Evolutionary conservation across 2,113 vertebrate species (phyloP).

Genomic region (Myrmecophaga tridactyla): DNA sequence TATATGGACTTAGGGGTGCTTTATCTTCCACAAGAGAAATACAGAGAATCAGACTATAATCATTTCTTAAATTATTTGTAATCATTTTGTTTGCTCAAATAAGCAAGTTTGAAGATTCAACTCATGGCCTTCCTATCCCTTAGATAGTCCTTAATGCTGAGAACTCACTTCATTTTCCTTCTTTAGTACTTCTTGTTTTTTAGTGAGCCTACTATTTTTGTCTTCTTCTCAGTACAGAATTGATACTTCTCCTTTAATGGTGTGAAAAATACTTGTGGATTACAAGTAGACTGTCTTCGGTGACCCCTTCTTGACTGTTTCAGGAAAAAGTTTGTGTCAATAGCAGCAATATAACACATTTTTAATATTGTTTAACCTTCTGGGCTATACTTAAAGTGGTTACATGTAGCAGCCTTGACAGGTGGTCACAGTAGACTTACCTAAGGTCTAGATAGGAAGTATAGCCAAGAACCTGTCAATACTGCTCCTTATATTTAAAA

Average conservation of each 20-base stretch:
- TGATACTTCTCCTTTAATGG: not conserved
- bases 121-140: not conserved
- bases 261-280: not conserved
- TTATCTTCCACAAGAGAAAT: not conserved
- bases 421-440: not conserved
- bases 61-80: not conserved
- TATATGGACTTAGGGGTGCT: not conserved
- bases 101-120: not conserved
- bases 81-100: conserved; percentile 12
- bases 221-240: not conserved
- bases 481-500: not conserved
- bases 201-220: not conserved
- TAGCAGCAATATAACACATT: not conserved
- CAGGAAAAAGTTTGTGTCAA: not conserved
- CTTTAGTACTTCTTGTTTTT: not conserved
- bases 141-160: not conserved
- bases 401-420: not conserved
- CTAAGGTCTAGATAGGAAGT: not conserved
- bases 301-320: not conserved
- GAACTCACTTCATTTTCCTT: not conserved
- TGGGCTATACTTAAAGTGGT: not conserved
- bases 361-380: not conserved
- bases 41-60: not conserved
- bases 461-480: not conserved
- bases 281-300: not conserved